A percentile compares a stretch with the other conserved stretches of the same genome.
Evolutionary conservation across 2,113 vertebrate genomes (phyloP).

Genomic region (Mustela nigripes): DNA sequence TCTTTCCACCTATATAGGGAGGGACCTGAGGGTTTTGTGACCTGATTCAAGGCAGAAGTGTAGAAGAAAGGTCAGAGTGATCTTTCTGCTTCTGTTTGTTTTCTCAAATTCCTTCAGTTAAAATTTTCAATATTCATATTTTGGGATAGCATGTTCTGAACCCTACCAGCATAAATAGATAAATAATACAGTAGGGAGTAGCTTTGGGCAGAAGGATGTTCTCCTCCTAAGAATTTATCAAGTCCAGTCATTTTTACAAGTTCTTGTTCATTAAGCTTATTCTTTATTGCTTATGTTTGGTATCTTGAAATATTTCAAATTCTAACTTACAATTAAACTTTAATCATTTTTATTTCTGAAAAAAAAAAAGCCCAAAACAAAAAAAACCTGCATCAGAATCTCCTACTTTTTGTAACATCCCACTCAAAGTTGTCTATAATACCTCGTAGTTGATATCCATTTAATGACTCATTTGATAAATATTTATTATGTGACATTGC

Average conservation of each 20-base stretch:
- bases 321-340: neutral
- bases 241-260: neutral
- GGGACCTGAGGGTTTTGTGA: neutral
- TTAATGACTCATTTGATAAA: conserved; percentile 12
- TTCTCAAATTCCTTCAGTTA: neutral
- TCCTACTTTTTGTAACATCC: neutral
- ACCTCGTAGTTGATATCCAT: neutral
- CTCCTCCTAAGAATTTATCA: neutral
- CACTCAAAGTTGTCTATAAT: neutral
- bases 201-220: neutral
- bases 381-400: neutral
- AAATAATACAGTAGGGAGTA: neutral
- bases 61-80: neutral
- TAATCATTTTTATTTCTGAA: neutral
- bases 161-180: neutral
- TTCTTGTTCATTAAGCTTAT: neutral
- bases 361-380: neutral
- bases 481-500: neutral
- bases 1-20: neutral
- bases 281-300: neutral
- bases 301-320: neutral
- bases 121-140: neutral
- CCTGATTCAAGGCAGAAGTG: neutral
- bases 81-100: neutral
- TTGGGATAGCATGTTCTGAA: neutral